A percentile compares a stretch with the other conserved stretches of the same genome.
Conservation (phyloP, 2,888 invertebrate genomes). For the Lycia hirtaria region DNA sequence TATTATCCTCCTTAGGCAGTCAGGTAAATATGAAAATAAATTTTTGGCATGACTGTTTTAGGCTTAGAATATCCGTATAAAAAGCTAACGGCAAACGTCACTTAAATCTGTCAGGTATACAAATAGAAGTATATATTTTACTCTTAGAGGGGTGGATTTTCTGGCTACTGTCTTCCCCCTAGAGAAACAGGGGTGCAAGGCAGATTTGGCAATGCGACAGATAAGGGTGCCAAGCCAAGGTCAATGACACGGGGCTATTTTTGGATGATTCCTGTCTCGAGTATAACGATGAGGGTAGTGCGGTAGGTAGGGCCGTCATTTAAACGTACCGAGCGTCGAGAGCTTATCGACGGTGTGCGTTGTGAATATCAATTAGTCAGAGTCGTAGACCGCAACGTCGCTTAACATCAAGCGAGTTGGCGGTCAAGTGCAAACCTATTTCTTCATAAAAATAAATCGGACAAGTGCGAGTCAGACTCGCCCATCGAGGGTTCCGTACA, state of each 20-base stretch:
- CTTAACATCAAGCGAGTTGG: no score
- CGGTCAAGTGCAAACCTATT: no score
- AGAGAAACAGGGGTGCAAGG: slow-evolving; percentile 21
- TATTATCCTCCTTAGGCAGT: no score
- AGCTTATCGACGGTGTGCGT: slow-evolving; percentile 19
- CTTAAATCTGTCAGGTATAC: no score
- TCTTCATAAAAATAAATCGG: no score
- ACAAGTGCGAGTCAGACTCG: no score
- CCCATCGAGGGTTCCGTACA: no score
- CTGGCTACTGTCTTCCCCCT: neutral
- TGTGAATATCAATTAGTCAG: slow-evolving; percentile 10
- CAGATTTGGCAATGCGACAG: slow-evolving; percentile 47
- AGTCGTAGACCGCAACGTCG: neutral
- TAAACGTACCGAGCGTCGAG: slow-evolving; percentile 13
- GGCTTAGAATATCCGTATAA: no score
- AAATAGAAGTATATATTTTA: neutral
- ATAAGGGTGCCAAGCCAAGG: slow-evolving; percentile 43
- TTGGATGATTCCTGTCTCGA: slow-evolving; percentile 14
- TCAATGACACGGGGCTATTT: slow-evolving; percentile 54
- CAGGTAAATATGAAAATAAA: no score
- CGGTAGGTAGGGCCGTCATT: slow-evolving; percentile 10
- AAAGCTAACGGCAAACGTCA: no score
- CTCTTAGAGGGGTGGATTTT: slow-evolving; percentile 10
- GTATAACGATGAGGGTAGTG: neutral
- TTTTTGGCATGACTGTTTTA: no score